A percentile compares a stretch with the other conserved stretches of the same genome.
Conservation (phyloP, 2,113 vertebrate genomes). For the Scatophagus argus region DNA sequence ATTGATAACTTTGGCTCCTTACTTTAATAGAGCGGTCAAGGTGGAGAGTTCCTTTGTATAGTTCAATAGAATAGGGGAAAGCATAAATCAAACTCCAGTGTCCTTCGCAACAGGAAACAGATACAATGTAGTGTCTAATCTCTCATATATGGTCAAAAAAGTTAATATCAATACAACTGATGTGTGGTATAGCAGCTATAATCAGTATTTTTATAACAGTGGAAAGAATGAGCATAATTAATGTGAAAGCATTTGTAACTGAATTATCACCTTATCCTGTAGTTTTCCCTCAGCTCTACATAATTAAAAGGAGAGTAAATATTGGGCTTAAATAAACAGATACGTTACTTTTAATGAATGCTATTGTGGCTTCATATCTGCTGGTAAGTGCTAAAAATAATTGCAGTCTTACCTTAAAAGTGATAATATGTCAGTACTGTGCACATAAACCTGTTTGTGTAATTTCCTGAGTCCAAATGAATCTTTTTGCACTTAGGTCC, state of each 20-base stretch:
- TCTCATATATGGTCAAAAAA: constrained; percentile 5
- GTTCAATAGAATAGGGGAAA: constrained; percentile 77
- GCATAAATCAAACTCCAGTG: constrained; percentile 77
- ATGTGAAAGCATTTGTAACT: not conserved
- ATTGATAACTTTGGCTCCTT: constrained; percentile 93
- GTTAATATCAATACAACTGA: constrained; percentile 11
- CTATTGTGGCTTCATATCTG: not conserved
- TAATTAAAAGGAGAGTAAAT: not conserved
- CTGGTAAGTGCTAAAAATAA: not conserved
- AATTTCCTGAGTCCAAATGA: not conserved
- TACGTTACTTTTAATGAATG: not conserved
- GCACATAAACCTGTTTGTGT: not conserved
- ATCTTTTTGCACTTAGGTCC: not conserved
- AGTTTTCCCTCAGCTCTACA: not conserved
- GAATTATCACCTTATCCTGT: not conserved
- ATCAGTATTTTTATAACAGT: not conserved
- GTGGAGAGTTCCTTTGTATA: constrained; percentile 85
- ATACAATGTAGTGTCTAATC: constrained; percentile 39
- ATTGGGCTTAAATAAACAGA: not conserved
- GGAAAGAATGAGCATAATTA: not conserved
- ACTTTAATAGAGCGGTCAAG: constrained; percentile 93
- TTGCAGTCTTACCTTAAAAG: not conserved
- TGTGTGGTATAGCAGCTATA: not conserved
- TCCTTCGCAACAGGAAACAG: constrained; percentile 45
- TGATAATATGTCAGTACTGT: not conserved